These are phyloP conservation scores for Grantiella picta DNA, from an alignment of 2,113 vertebrate genomes.

Conservation along the genomic window DNA sequence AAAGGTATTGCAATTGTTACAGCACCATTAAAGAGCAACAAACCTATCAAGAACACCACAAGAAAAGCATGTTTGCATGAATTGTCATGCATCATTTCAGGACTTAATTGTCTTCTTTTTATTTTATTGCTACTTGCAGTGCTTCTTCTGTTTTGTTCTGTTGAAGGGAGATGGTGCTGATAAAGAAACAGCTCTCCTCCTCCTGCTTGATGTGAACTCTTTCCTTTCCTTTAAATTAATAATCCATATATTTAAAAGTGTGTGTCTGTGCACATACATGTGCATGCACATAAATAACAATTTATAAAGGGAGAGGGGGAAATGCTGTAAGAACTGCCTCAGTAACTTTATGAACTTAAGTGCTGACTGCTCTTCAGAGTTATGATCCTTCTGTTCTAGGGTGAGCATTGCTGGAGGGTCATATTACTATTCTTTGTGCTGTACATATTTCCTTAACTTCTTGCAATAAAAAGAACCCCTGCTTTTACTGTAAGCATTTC, in stretches of 20 bases:
- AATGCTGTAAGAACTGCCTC: neutral
- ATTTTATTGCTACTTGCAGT: neutral
- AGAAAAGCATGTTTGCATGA: neutral
- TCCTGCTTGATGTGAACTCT: neutral
- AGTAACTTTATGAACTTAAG: conserved; percentile 14
- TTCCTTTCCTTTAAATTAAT: neutral
- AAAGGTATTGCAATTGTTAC: neutral
- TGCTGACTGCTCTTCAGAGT: conserved; percentile 28
- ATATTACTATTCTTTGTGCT: conserved; percentile 25
- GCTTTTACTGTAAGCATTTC: neutral
- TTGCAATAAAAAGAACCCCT: conserved; percentile 9
- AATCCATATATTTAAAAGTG: neutral
- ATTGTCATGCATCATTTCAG: neutral
- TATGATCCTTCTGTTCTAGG: conserved; percentile 17
- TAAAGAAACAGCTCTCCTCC: neutral
- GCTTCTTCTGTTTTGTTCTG: neutral
- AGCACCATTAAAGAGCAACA: neutral
- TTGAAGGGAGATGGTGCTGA: neutral
- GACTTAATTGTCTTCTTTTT: neutral
- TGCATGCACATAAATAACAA: neutral
- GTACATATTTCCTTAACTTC: neutral
- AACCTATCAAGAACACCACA: neutral
- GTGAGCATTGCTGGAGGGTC: neutral
- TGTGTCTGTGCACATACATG: neutral
- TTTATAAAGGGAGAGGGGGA: neutral